Evolutionary conservation across 2,797 vertebrate species (phyloP), one percentile per base, ranked within the genome.

Genomic region (Anguilla pacifica): DNA sequence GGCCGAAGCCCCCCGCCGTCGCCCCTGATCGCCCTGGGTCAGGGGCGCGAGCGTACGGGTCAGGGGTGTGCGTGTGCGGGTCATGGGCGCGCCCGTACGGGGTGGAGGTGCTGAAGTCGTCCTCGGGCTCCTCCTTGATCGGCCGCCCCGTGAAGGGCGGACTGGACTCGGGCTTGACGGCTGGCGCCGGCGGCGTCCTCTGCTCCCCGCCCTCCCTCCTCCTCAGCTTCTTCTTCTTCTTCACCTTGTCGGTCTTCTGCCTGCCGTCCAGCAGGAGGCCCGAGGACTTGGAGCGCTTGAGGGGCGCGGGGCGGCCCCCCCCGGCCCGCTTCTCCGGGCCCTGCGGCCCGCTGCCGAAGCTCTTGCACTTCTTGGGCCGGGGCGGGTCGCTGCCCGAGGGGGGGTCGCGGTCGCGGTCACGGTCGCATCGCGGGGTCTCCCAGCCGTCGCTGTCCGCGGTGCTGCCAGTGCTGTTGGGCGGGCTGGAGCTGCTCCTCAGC

Each of bases 401-500:
- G 89, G 93, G 91, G 31, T 94, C 95, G 0, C 91, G 89, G 0
- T 89, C 92, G 1, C 39, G 39, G 39, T 43, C 93, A 92, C 25
- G 93, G 87, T 86, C 94, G 64, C 97, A 91, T 0, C 96, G 97
- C 0, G 96, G 94, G 0, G 97, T 93, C 0, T 98, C 97, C 98
- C 98, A 98, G 88, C 97, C 96, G 4, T 99, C 98, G 0, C 98
- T 99, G 95, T 99, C 98, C 0, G 96, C 95, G 0, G 98, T 98
- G 91, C 98, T 98, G 1, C 98, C 97, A 0, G 98, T 99, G 93
- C 98, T 99, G 94, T 98, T 99, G 31, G 98, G 98, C 0, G 98
- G 98, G 90, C 98, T 99, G 88, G 98, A 98, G 90, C 97, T 98
- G 93, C 97, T 98, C 92, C 98, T 95, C 88, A 98, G 91, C 0